Percentiles rank a stretch among this genome's conserved stretches.
Conservation (phyloP, 2,797 vertebrate genomes). For the Oreochromis mossambicus region DNA sequence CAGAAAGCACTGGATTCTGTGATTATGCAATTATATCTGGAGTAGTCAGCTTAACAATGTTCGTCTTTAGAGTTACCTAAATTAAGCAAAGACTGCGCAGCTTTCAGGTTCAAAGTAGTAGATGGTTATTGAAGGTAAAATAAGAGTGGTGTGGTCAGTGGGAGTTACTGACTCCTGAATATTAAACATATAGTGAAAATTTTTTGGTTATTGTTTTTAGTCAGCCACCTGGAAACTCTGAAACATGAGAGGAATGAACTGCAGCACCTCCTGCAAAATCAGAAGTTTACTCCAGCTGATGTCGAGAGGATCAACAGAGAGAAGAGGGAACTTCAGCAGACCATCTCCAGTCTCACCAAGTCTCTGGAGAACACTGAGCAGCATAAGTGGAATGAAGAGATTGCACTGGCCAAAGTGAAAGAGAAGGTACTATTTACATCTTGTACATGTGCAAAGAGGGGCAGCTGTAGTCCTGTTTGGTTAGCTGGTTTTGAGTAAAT, state of each 20-base stretch:
- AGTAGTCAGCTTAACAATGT: not conserved
- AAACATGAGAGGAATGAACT: constrained; percentile 84
- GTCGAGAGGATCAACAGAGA: constrained; percentile 93
- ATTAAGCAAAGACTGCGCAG: not conserved
- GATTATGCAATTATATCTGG: not conserved
- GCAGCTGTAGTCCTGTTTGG: not conserved
- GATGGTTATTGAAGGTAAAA: not conserved
- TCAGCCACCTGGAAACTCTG: constrained; percentile 79
- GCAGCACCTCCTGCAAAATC: constrained; percentile 83
- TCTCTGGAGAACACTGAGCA: constrained; percentile 85
- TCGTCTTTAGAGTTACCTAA: not conserved
- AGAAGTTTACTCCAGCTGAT: constrained; percentile 91
- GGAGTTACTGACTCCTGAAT: not conserved
- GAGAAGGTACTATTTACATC: constrained; percentile 69
- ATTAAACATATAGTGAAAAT: not conserved
- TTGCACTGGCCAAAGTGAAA: constrained; percentile 86
- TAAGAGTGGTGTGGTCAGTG: not conserved
- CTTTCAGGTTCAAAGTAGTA: not conserved
- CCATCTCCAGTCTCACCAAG: constrained; percentile 81
- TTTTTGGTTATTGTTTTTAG: constrained; percentile 55
- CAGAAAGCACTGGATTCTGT: not conserved
- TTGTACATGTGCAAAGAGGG: constrained; percentile 42
- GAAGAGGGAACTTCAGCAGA: constrained; percentile 87
- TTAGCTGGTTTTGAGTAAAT: not conserved
- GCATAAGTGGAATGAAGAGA: constrained; percentile 91